Percentiles rank a stretch among this genome's conserved stretches.
Conservation (phyloP, 1,140 invertebrate species). For the Drosophila pandora region DNA sequence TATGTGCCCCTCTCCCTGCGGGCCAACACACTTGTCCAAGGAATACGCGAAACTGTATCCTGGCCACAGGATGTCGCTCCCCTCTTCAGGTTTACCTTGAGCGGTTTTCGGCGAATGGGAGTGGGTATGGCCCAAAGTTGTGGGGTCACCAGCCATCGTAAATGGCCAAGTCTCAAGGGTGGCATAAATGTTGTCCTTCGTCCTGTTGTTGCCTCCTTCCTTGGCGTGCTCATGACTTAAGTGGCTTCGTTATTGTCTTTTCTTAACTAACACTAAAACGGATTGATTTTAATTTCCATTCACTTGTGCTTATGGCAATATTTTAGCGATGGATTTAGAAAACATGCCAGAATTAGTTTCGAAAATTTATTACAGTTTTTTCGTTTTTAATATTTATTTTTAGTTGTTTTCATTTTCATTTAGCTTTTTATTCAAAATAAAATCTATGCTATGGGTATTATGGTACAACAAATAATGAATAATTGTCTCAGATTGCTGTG, state of each 20-base stretch:
- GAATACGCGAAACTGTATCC: slow-evolving; percentile 52
- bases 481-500: background rate
- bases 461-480: background rate
- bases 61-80: slow-evolving; percentile 50
- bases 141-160: slow-evolving; percentile 53
- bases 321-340: slow-evolving; percentile 39
- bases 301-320: slow-evolving; percentile 68
- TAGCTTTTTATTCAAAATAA: too few species aligned
- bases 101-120: slow-evolving; percentile 19
- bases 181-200: slow-evolving; percentile 79
- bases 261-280: slow-evolving; percentile 81
- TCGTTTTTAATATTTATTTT: too few species aligned
- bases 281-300: slow-evolving; percentile 82
- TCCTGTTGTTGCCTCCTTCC: slow-evolving; percentile 22
- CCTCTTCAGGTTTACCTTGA: slow-evolving; percentile 18
- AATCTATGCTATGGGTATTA: too few species aligned
- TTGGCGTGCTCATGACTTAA: slow-evolving; percentile 56
- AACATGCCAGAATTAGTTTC: background rate
- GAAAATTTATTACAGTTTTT: too few species aligned
- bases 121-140: slow-evolving; percentile 55
- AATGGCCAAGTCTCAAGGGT: slow-evolving; percentile 75
- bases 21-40: background rate
- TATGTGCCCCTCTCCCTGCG: slow-evolving; percentile 19
- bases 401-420: too few species aligned
- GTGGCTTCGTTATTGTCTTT: slow-evolving; percentile 79